Percentiles rank a stretch among this genome's conserved stretches.
Evolutionary conservation across 2,888 invertebrate genomes (phyloP).

Genomic region (Tupiocoris notatus): DNA sequence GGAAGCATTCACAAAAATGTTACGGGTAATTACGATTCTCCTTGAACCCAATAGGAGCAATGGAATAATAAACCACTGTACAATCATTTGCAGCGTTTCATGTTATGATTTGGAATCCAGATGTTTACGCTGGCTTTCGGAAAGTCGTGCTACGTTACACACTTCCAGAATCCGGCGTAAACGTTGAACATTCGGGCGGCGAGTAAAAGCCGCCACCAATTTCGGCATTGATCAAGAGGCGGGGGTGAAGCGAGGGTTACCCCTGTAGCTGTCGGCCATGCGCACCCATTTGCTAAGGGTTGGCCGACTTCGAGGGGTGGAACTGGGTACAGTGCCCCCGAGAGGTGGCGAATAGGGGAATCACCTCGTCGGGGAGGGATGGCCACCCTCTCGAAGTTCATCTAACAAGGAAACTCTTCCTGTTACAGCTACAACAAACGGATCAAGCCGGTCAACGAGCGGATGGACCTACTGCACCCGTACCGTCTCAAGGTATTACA

Average conservation of each 20-base stretch:
- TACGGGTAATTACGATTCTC: no score
- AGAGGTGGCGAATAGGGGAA: no score
- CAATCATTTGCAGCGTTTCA: no score
- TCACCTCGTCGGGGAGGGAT: neutral
- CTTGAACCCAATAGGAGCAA: no score
- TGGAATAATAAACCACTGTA: no score
- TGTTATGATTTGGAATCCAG: no score
- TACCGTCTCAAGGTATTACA: conserved; percentile 54
- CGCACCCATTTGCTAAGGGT: conserved; percentile 19
- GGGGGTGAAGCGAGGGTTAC: conserved; percentile 18
- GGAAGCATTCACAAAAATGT: no score
- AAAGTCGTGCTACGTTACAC: neutral
- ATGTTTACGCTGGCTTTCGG: no score
- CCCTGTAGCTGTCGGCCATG: conserved; percentile 39
- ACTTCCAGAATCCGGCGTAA: neutral
- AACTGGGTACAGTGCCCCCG: no score
- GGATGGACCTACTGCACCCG: conserved; percentile 55
- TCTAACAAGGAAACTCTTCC: conserved; percentile 37
- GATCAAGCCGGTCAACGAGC: conserved; percentile 49
- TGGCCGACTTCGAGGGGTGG: neutral
- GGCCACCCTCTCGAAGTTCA: neutral
- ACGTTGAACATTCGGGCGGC: conserved; percentile 7
- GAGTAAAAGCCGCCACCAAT: conserved; percentile 40
- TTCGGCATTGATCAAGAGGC: conserved; percentile 45
- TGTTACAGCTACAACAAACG: conserved; percentile 45